phyloP scores from a whole-genome alignment of 2,888 invertebrate genomes.

The Rhyacophila evoluta region DNA sequence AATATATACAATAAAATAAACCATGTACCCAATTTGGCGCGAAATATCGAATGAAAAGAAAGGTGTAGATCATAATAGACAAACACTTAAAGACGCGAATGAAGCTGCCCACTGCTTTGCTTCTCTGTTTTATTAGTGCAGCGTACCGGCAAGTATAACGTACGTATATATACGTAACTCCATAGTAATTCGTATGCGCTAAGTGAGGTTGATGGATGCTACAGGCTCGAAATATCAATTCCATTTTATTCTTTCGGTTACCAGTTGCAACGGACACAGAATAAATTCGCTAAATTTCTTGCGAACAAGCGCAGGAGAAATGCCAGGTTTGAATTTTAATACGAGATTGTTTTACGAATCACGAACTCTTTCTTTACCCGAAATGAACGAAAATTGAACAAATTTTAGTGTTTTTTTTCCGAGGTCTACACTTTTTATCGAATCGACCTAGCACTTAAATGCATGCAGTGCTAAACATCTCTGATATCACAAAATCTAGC shows the following conservation, averaged over 20 bases:
- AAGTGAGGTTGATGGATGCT: constrained; percentile 24
- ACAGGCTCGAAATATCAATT: constrained; percentile 18
- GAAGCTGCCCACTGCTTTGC: neutral
- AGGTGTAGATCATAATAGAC: no score
- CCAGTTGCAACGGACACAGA: neutral
- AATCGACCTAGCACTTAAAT: no score
- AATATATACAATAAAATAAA: no score
- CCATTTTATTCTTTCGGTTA: neutral
- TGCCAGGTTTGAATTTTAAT: neutral
- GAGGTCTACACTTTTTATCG: no score
- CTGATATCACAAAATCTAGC: no score
- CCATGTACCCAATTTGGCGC: no score
- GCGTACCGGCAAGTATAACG: neutral
- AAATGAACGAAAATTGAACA: neutral
- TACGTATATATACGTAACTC: neutral
- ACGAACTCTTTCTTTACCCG: neutral
- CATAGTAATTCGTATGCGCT: constrained; percentile 16
- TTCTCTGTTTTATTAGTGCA: neutral
- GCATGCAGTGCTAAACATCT: no score
- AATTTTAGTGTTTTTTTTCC: no score
- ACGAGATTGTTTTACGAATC: neutral
- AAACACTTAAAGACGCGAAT: no score
- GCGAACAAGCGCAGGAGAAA: neutral
- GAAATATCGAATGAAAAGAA: no score
- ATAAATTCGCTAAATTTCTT: constrained; percentile 14